These are phyloP conservation scores for Caenorhabditis auriculariae DNA, from an alignment of 2,888 invertebrate genomes.

Conservation along the genomic window DNA sequence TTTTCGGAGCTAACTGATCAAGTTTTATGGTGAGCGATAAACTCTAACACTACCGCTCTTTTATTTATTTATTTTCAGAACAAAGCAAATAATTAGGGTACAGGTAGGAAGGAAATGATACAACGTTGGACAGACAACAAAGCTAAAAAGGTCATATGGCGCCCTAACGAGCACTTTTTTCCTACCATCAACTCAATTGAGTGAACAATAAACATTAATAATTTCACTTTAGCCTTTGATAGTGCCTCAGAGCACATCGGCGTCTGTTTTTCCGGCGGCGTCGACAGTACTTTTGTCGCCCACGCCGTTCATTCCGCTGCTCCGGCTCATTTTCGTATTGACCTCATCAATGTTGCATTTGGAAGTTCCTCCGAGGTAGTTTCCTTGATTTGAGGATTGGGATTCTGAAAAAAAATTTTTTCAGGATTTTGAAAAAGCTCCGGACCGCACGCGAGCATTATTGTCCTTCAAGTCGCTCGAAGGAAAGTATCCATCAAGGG, in stretches of 20 bases:
- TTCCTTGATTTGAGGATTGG: background rate
- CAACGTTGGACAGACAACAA: too few species aligned
- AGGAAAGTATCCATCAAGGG: conserved; percentile 74
- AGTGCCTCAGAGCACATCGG: conserved; percentile 68
- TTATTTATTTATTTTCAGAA: too few species aligned
- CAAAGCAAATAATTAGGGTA: too few species aligned
- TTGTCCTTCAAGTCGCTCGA: conserved; percentile 75
- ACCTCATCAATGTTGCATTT: conserved; percentile 50
- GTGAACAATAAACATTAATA: background rate
- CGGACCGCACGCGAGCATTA: conserved; percentile 34
- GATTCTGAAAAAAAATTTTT: background rate
- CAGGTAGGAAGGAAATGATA: too few species aligned
- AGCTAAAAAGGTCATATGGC: too few species aligned
- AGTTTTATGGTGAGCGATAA: too few species aligned
- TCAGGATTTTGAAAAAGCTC: conserved; percentile 32
- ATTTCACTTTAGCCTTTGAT: background rate
- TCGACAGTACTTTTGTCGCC: conserved; percentile 91
- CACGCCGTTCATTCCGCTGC: conserved; percentile 70
- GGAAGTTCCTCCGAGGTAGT: conserved; percentile 26
- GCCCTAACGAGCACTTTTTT: too few species aligned
- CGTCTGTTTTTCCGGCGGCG: conserved; percentile 89
- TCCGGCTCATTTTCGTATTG: conserved; percentile 61
- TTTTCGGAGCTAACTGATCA: too few species aligned
- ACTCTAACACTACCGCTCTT: too few species aligned
- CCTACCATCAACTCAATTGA: conserved; percentile 3